These are phyloP conservation scores for Trichonephila clavipes DNA, from an alignment of 1,140 invertebrate species.

Conservation along the genomic window DNA sequence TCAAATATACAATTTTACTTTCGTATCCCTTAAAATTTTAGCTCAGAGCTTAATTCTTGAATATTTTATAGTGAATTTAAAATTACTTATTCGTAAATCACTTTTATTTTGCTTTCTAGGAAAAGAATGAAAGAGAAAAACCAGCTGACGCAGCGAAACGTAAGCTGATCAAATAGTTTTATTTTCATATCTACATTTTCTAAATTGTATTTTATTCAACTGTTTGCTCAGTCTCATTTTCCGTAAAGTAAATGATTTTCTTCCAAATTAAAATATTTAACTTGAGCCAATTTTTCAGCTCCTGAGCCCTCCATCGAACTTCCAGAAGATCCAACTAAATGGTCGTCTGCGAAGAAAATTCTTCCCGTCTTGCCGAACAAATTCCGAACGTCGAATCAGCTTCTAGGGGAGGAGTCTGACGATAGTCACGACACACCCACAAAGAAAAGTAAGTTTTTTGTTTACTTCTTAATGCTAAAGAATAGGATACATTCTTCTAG, in stretches of 20 bases:
- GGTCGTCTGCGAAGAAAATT: slow-evolving; percentile 74
- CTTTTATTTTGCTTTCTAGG: slow-evolving; percentile 10
- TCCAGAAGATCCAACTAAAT: slow-evolving; percentile 57
- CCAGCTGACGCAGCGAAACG: slow-evolving; percentile 54
- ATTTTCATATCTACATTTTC: background rate
- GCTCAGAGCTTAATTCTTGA: no score
- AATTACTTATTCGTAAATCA: no score
- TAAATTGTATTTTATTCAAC: background rate
- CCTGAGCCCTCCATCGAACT: background rate
- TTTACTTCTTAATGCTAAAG: no score
- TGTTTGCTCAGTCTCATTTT: background rate
- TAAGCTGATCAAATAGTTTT: background rate
- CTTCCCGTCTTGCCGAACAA: slow-evolving; percentile 75
- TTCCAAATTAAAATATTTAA: background rate
- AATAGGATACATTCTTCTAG: no score
- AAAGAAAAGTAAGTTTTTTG: slow-evolving; percentile 35
- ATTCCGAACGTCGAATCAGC: slow-evolving; percentile 59
- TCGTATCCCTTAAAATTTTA: no score
- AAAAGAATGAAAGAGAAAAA: slow-evolving; percentile 69
- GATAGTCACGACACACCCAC: slow-evolving; percentile 59
- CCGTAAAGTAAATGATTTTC: background rate
- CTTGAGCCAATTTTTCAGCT: background rate
- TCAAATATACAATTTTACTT: no score
- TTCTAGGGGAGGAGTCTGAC: slow-evolving; percentile 62
- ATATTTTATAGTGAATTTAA: no score